Base-by-base conservation (phyloP, 2,797 vertebrate genomes). In the Enteromius unitaeniatus region DNA sequence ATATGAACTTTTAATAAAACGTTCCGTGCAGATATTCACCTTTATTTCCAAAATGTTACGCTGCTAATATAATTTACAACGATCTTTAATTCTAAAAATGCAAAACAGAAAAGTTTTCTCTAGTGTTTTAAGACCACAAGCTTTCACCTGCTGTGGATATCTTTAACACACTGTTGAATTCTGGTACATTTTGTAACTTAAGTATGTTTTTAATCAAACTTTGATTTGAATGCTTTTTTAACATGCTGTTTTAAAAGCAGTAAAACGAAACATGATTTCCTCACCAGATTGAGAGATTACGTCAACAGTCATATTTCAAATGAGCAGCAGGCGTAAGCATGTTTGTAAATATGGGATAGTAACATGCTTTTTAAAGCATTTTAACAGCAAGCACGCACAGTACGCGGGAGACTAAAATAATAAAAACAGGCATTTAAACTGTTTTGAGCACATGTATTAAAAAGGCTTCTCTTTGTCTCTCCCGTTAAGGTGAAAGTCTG, bases 401-500 rank as follows among this genome's bases (percentile, higher is more conserved):
- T 11, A 10, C 34, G 2, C 11, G 26, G 31, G 1, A 37, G 31
- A 15, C 53, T 11, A 55, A 42, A 42, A 10, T 0, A 49, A 31
- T 11, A 51, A 73, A 53, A 34, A 21, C 26, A 55, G 1, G 0
- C 17, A 49, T 78, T 78, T 11, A 15, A 19, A 47, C 9, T 15
- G 5, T 75, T 49, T 34, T 77, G 31, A 78, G n/a, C 31, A 17
- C 13, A 62, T 47, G 8, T 34, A 21, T 2, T 79, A 26, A 86
- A 78, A 62, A 4, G 34, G 23, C 5, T 0, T 65, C 21, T 51
- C 31, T 82, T 21, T 58, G 11, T 76, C 28, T 13, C 15, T 60
- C 86, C 78, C 34, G 49, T 58, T 3, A 51, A 96, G 95, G 95
- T 96, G 78, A 96, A 96, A 86, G 95, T 96, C 0, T 96, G 95